Conservation (phyloP, 2,888 invertebrate species). For the Calliopum simillimum region DNA sequence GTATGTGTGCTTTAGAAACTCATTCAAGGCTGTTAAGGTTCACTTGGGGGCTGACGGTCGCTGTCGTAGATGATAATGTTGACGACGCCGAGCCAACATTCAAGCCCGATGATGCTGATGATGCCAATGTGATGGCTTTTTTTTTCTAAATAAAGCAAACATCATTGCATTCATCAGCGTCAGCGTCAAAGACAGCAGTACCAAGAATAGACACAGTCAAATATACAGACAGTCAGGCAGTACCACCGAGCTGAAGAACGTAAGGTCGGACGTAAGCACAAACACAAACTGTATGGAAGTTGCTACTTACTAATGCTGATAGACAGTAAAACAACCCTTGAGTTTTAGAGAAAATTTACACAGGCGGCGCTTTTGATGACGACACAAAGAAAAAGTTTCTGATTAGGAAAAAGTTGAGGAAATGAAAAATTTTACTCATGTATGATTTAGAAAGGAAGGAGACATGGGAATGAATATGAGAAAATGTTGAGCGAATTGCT, state of each 20-base stretch:
- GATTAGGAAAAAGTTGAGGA: conserved; percentile 28
- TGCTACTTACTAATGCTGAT: too few species aligned
- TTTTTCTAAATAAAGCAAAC: conserved; percentile 26
- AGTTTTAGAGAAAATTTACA: conserved; percentile 21
- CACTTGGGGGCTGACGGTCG: not conserved
- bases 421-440: conserved; percentile 23
- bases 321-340: conserved; percentile 23
- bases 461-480: not conserved
- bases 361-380: conserved; percentile 39
- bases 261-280: not conserved
- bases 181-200: conserved; percentile 8
- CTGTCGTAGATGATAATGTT: not conserved
- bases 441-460: too few species aligned
- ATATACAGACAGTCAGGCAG: conserved; percentile 15
- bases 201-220: conserved; percentile 5
- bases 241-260: not conserved
- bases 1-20: too few species aligned
- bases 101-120: conserved; percentile 1
- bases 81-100: not conserved
- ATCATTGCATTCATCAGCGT: conserved; percentile 27
- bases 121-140: conserved; percentile 23
- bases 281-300: too few species aligned
- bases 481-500: not conserved
- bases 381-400: conserved; percentile 24
- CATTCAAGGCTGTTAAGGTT: not conserved